Percentiles rank a stretch among this genome's conserved stretches.
Evolutionary conservation across 2,113 vertebrate genomes (phyloP).

Genomic region (Dasyurus viverrinus): DNA sequence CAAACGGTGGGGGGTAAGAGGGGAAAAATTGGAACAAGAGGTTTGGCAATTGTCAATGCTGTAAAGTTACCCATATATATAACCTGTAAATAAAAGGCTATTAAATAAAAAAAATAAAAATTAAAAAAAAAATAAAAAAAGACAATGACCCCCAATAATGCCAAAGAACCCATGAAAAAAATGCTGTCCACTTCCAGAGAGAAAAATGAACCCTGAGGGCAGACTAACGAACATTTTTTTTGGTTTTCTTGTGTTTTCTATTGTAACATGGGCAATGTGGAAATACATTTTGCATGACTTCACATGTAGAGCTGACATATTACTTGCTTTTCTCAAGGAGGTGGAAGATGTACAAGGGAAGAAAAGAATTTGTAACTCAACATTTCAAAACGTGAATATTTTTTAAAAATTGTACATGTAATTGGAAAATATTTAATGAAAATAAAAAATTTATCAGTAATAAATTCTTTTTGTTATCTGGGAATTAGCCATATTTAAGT

Average conservation of each 20-base stretch:
- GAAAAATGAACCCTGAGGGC: not conserved
- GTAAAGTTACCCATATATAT: no score
- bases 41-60: no score
- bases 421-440: not conserved
- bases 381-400: not conserved
- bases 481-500: not conserved
- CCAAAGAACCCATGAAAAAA: not conserved
- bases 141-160: not conserved
- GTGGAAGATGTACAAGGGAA: not conserved
- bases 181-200: not conserved
- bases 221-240: not conserved
- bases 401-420: not conserved
- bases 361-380: not conserved
- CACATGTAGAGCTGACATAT: not conserved
- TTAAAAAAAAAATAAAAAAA: no score
- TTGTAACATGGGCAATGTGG: not conserved
- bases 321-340: not conserved
- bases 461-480: not conserved
- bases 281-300: not conserved
- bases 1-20: no score
- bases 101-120: no score
- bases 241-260: not conserved
- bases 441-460: not conserved
- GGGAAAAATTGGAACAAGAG: no score
- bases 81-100: no score